phyloP scores from a whole-genome alignment of 2,797 vertebrate species.

The Ceryle rudis region DNA sequence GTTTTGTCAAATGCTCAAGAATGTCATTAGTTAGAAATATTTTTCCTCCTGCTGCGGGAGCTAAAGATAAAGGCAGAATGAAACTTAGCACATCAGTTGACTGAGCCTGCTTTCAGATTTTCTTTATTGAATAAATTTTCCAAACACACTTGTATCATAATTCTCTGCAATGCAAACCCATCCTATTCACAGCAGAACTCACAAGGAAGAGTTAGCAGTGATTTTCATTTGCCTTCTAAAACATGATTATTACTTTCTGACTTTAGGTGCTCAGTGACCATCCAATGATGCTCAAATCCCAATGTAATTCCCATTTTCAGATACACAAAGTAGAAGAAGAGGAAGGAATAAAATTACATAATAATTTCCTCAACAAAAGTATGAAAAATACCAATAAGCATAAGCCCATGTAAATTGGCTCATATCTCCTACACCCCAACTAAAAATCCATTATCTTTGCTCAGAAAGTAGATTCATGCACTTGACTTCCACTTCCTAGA shows the following conservation, averaged over 20 bases:
- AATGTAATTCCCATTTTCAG: not conserved
- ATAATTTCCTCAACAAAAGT: not conserved
- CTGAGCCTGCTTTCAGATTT: not conserved
- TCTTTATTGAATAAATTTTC: not conserved
- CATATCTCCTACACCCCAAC: not conserved
- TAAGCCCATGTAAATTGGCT: not conserved
- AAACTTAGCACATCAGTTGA: not conserved
- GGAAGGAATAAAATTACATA: not conserved
- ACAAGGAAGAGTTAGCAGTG: not conserved
- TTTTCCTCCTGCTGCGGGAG: not conserved
- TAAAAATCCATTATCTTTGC: conserved; percentile 12
- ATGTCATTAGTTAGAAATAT: not conserved
- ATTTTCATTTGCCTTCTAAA: conserved; percentile 2
- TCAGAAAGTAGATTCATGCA: not conserved
- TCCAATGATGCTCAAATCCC: not conserved
- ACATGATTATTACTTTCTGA: not conserved
- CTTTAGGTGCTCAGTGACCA: not conserved
- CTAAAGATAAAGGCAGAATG: not conserved
- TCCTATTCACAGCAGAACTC: not conserved
- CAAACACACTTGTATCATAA: not conserved
- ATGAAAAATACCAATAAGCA: not conserved
- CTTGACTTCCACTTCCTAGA: not conserved
- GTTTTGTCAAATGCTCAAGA: not conserved
- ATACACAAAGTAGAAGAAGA: not conserved
- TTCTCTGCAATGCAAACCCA: not conserved